phyloP scores from a whole-genome alignment of 1,140 invertebrate genomes.

The Caerostris darwini region DNA sequence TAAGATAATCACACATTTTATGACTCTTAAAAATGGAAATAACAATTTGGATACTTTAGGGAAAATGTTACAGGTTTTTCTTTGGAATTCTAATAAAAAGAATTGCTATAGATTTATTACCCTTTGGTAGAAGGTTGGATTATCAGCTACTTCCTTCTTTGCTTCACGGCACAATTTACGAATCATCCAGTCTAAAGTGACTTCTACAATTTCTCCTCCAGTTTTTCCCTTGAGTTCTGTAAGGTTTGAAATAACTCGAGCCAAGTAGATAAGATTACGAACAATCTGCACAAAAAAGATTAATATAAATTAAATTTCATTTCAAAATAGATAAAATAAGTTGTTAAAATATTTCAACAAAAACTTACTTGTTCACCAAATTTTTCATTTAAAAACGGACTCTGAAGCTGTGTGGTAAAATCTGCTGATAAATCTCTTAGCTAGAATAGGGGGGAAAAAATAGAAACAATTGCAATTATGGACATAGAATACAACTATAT shows the following conservation, averaged over 20 bases:
- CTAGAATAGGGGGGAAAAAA: constrained; percentile 17
- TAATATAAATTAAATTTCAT: neutral
- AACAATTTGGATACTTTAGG: too few species aligned
- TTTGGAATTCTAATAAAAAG: too few species aligned
- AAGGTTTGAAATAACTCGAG: constrained; percentile 85
- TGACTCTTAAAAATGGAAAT: too few species aligned
- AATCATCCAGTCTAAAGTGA: constrained; percentile 85
- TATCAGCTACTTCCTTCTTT: constrained; percentile 87
- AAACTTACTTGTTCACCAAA: constrained; percentile 80
- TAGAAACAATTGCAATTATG: neutral
- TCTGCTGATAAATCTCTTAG: constrained; percentile 88
- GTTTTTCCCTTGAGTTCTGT: constrained; percentile 80
- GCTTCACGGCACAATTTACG: constrained; percentile 87
- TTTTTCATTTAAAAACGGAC: constrained; percentile 81
- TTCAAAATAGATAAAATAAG: constrained; percentile 19
- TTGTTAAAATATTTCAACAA: neutral
- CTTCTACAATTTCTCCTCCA: constrained; percentile 78
- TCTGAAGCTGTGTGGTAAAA: constrained; percentile 88
- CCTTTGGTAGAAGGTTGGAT: constrained; percentile 82
- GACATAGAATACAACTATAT: too few species aligned
- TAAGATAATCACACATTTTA: too few species aligned
- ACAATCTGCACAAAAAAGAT: constrained; percentile 80
- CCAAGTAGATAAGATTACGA: constrained; percentile 88
- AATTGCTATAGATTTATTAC: constrained; percentile 80
- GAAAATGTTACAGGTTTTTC: too few species aligned